These are phyloP conservation scores for Anoplopoma fimbria DNA, from an alignment of 2,113 vertebrate species.

Conservation along the genomic window DNA sequence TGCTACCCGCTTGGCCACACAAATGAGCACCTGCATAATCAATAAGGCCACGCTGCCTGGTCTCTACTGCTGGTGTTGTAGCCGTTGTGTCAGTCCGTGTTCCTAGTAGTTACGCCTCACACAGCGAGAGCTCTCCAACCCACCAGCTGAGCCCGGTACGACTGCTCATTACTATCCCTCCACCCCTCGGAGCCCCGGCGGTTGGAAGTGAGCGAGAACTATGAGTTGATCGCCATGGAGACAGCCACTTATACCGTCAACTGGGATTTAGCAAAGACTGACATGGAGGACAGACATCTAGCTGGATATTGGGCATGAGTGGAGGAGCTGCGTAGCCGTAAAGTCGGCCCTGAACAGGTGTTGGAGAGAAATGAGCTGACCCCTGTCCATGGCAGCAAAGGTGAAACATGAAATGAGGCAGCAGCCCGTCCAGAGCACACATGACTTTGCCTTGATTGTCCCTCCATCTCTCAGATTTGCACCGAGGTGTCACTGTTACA, in stretches of 20 bases:
- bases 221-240: constrained; percentile 30
- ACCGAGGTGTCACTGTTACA: constrained; percentile 63
- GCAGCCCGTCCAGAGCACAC: constrained; percentile 11
- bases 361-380: constrained; percentile 55
- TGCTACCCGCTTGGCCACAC: constrained; percentile 76
- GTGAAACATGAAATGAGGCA: constrained; percentile 52
- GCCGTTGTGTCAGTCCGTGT: constrained; percentile 53
- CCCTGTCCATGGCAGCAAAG: constrained; percentile 40
- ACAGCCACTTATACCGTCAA: constrained; percentile 26
- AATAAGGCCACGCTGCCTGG: constrained; percentile 63
- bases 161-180: constrained; percentile 67
- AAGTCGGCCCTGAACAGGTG: constrained; percentile 66
- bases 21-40: constrained; percentile 80
- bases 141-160: constrained; percentile 51
- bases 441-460: constrained; percentile 30
- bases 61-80: constrained; percentile 48
- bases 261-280: constrained; percentile 35
- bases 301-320: constrained; percentile 32
- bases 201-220: constrained; percentile 47
- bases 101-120: constrained; percentile 61
- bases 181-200: constrained; percentile 41
- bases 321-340: constrained; percentile 18
- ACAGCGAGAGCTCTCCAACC: constrained; percentile 53
- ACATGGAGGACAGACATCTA: constrained; percentile 31
- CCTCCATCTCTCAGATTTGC: constrained; percentile 60